Evolutionary conservation across 92 coral and sea anemone genomes (phyloP).

Genomic region (Palythoa grandiflora): DNA sequence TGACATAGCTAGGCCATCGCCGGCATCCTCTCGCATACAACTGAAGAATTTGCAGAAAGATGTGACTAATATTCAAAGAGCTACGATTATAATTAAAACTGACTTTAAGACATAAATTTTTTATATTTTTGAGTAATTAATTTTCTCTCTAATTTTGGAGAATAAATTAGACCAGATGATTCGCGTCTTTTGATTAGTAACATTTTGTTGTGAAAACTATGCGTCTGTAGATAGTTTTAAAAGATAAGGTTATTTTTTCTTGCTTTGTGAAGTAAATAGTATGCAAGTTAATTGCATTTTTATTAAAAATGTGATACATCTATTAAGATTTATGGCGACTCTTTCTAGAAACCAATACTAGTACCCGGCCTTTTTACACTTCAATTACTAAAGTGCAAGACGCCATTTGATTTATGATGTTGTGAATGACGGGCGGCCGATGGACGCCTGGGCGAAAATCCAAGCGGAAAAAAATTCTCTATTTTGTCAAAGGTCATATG

Average conservation of each 20-base stretch:
- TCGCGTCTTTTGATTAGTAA: too few species aligned
- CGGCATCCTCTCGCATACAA: neutral
- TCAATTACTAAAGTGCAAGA: neutral
- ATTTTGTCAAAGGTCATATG: slow-evolving; percentile 43
- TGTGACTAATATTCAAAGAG: neutral
- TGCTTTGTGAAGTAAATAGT: neutral
- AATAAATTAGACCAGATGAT: neutral
- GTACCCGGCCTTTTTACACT: neutral
- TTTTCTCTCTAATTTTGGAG: neutral
- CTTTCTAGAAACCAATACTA: neutral
- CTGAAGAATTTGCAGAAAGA: neutral
- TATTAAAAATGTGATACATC: neutral
- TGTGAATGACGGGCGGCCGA: slow-evolving; percentile 13
- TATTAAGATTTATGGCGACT: neutral
- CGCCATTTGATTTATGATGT: slow-evolving; percentile 49
- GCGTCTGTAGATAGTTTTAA: too few species aligned
- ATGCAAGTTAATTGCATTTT: neutral
- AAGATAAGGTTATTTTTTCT: neutral
- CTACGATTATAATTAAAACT: neutral
- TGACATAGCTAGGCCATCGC: neutral
- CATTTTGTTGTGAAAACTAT: too few species aligned
- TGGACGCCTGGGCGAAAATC: slow-evolving; percentile 1
- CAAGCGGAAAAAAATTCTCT: slow-evolving; percentile 24
- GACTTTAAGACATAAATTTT: neutral
- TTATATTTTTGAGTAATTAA: neutral